These are phyloP conservation scores for Simalia tracyae DNA, from an alignment of 2,797 vertebrate genomes.

Conservation along the genomic window DNA sequence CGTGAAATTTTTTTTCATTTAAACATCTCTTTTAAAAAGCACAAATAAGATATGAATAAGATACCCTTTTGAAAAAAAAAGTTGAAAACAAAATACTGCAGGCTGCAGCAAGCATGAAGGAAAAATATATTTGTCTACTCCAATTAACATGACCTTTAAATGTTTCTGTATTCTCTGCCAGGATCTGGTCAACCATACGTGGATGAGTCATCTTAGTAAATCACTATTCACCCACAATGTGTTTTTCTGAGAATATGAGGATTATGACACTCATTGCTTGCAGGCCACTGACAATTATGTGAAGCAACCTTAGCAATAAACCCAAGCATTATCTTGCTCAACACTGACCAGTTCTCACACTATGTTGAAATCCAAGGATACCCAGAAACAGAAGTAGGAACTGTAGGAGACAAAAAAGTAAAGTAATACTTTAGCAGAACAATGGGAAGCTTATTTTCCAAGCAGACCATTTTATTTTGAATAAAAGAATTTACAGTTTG, in stretches of 20 bases:
- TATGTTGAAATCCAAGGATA: constrained; percentile 66
- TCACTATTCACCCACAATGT: constrained; percentile 73
- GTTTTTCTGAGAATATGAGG: constrained; percentile 78
- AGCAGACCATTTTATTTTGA: background rate
- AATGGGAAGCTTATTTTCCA: constrained; percentile 45
- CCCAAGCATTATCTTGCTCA: constrained; percentile 76
- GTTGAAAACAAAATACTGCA: background rate
- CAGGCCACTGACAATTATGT: constrained; percentile 76
- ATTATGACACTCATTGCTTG: constrained; percentile 73
- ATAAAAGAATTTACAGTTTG: constrained; percentile 22
- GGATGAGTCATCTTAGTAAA: constrained; percentile 76
- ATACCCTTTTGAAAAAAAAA: background rate
- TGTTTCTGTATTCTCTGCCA: constrained; percentile 48
- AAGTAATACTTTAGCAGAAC: constrained; percentile 58
- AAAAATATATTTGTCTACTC: constrained; percentile 52
- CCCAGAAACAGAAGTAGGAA: constrained; percentile 65
- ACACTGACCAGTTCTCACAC: constrained; percentile 76
- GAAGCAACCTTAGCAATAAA: constrained; percentile 76
- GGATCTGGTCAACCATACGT: constrained; percentile 56
- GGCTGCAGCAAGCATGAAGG: constrained; percentile 11
- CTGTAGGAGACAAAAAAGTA: constrained; percentile 47
- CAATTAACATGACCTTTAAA: constrained; percentile 57
- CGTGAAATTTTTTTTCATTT: background rate
- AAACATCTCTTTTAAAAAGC: background rate
- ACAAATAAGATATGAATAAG: background rate